Base-by-base conservation (phyloP, 2,888 invertebrate genomes). In the Opisthograptis luteolata region DNA sequence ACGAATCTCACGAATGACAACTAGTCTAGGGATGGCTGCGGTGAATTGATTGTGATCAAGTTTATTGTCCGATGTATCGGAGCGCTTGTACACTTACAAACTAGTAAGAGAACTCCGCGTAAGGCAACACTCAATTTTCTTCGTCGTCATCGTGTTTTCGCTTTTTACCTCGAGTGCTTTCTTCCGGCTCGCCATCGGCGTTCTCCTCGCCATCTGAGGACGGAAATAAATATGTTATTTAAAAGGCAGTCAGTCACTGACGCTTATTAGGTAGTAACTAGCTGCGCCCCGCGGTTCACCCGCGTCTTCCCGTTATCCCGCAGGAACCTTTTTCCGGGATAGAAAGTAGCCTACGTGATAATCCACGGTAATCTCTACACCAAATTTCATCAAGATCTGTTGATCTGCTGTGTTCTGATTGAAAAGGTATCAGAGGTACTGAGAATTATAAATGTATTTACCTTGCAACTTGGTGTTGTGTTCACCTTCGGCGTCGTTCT, bases 81-180 rank as follows among this genome's bases (percentile, higher is more conserved):
- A 85, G 84, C 81, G 81, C 85, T n/a, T 87, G 86, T 87, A 87
- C 85, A 87, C 89, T 89, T 90, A 89, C 85, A 74, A 86, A 79
- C 87, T 88, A 87, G 84, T 85, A 85, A 83, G 87, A 83, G 81
- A 81, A 83, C 83, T 82, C 84, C 82, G 80, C 81, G 65, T 84
- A 88, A 87, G 87, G 89, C 88, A 84, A 80, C 79, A 76, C 81
- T 90, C 86, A 91, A 79, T 90, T 91, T 51, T 91, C 90, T 25
- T 89, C 87, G n/a, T 89, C 90, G 28, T 92, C 92, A 64, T 92
- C 92, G 55, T 91, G 92, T 89, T 92, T 92, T 76, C 92, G 90
- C 67, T 92, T 92, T 79, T 92, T 92, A 79, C 92, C 92, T 68
- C 92, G 86, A 73, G 92, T 92, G 70, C 92, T 90, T 68, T 92